These are phyloP conservation scores for Aleiodes leptofemur DNA, from an alignment of 2,888 invertebrate species.

Conservation along the genomic window DNA sequence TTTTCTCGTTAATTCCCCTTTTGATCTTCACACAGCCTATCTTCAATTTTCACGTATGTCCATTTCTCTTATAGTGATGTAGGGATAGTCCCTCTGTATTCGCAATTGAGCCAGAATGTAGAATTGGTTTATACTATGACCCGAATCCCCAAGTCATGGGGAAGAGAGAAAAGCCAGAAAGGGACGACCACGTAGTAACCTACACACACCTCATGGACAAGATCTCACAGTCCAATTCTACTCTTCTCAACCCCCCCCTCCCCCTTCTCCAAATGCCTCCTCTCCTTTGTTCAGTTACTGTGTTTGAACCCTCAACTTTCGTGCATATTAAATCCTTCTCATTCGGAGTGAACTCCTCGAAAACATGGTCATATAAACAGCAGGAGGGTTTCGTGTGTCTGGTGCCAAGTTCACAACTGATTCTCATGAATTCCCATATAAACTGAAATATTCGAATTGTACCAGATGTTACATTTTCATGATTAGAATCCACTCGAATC, in stretches of 20 bases:
- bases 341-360: constrained; percentile 24
- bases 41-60: not conserved
- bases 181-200: constrained; percentile 68
- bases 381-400: constrained; percentile 10
- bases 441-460: not conserved
- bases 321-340: constrained; percentile 32
- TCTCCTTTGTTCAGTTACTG: constrained; percentile 44
- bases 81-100: constrained; percentile 60
- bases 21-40: not conserved
- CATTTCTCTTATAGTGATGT: not conserved
- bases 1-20: too few relatives aligned
- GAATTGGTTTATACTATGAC: constrained; percentile 65
- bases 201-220: constrained; percentile 57
- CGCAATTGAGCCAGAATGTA: constrained; percentile 68
- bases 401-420: constrained; percentile 21
- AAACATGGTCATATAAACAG: constrained; percentile 24
- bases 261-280: not conserved
- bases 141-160: constrained; percentile 67
- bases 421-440: not conserved
- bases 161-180: constrained; percentile 62
- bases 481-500: too few relatives aligned
- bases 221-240: constrained; percentile 8
- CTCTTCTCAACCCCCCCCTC: constrained; percentile 1
- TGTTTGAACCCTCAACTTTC: constrained; percentile 29
- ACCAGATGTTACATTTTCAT: not conserved